These are phyloP conservation scores for Pemphigus obesinymphae DNA, from an alignment of 1,140 invertebrate genomes.

Conservation along the genomic window DNA sequence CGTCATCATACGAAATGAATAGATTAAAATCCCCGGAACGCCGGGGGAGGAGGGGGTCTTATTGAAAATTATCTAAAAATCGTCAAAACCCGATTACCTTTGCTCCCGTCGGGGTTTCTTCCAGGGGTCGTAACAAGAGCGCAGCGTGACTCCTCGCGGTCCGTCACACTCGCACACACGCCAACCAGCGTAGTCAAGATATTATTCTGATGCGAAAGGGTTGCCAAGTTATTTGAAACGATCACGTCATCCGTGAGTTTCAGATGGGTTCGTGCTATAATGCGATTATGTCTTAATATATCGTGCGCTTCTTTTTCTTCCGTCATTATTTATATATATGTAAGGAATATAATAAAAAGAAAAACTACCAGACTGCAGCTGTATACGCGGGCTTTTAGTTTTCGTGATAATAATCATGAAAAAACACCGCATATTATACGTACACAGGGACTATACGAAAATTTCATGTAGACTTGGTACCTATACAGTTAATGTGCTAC, in stretches of 20 bases:
- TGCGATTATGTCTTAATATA: conserved; percentile 20
- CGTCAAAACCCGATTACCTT: conserved; percentile 18
- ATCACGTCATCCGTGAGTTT: conserved; percentile 11
- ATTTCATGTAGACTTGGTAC: too few species aligned
- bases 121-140: conserved; percentile 21
- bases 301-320: too few species aligned
- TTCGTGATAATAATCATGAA: too few species aligned
- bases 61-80: conserved; percentile 32
- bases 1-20: background rate
- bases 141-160: conserved; percentile 24
- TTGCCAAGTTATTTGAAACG: conserved; percentile 8
- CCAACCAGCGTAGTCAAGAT: background rate
- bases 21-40: background rate
- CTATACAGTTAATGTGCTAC: too few species aligned
- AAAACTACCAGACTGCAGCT: too few species aligned
- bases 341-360: too few species aligned
- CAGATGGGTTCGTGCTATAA: background rate
- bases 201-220: background rate
- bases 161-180: background rate
- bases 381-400: too few species aligned
- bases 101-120: background rate
- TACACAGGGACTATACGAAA: too few species aligned
- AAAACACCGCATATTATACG: too few species aligned
- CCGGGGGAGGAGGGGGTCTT: background rate
- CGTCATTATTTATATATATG: too few species aligned